phyloP scores from a whole-genome alignment of 2,797 vertebrate species.

The Muscicapa comitata region DNA sequence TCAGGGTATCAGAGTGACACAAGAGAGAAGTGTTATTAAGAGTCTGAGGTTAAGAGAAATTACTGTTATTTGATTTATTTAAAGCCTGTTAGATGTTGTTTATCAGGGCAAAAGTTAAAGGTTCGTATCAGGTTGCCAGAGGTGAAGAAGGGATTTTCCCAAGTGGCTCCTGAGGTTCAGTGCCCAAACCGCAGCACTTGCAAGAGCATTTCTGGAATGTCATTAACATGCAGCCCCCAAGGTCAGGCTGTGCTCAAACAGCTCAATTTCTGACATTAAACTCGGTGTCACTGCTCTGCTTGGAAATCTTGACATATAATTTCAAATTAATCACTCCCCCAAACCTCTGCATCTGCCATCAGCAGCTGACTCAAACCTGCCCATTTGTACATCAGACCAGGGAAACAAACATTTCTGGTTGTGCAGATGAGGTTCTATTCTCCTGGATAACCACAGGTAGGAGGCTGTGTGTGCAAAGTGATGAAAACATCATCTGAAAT shows the following conservation, averaged over 20 bases:
- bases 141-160: background rate
- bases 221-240: background rate
- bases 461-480: background rate
- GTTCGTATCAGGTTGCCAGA: background rate
- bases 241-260: background rate
- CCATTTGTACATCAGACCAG: background rate
- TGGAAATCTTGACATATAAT: background rate
- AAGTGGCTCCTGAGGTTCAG: background rate
- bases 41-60: conserved; percentile 19
- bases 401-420: background rate
- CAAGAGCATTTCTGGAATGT: background rate
- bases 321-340: background rate
- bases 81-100: background rate
- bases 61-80: conserved; percentile 5
- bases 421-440: background rate
- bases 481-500: background rate
- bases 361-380: background rate
- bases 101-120: background rate
- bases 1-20: background rate
- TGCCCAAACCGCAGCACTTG: background rate
- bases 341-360: background rate
- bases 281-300: background rate
- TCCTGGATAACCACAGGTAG: background rate
- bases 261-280: background rate
- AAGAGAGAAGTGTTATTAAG: background rate